Evolutionary conservation across 2,888 invertebrate genomes (phyloP).

Genomic region (Nemoura dubitans): DNA sequence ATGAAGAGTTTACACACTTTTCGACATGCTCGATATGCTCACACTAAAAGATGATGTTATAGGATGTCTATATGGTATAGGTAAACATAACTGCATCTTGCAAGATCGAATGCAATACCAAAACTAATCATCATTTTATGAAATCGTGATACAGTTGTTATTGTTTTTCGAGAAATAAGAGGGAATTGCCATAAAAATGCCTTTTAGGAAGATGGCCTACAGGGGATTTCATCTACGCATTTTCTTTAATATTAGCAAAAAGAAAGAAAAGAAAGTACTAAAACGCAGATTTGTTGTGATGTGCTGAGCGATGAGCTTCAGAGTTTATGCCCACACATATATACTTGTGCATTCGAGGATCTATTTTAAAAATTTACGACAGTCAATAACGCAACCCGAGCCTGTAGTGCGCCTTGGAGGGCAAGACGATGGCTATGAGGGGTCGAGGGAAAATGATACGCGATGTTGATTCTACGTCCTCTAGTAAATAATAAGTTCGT

Average conservation of each 20-base stretch:
- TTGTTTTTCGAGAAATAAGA: too few relatives aligned
- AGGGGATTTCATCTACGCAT: neutral
- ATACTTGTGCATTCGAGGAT: neutral
- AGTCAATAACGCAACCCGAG: neutral
- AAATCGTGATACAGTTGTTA: too few relatives aligned
- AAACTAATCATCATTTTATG: too few relatives aligned
- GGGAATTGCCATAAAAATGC: too few relatives aligned
- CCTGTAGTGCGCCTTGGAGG: neutral
- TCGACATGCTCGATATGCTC: too few relatives aligned
- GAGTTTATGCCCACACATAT: neutral
- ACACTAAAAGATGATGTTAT: too few relatives aligned
- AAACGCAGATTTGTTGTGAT: neutral
- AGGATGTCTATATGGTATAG: too few relatives aligned
- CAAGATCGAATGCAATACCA: too few relatives aligned
- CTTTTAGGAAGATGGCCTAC: too few relatives aligned
- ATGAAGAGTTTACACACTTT: too few relatives aligned
- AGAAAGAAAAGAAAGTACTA: neutral
- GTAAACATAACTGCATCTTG: too few relatives aligned
- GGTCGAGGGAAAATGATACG: slow-evolving; percentile 1
- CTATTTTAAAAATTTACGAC: slow-evolving; percentile 1
- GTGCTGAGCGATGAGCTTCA: neutral
- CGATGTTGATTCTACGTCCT: slow-evolving; percentile 21
- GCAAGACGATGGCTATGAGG: neutral
- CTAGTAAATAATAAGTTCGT: slow-evolving; percentile 26
- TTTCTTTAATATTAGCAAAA: neutral